Conservation (phyloP, 2,113 vertebrate genomes). For the Oreamnos americanus region DNA sequence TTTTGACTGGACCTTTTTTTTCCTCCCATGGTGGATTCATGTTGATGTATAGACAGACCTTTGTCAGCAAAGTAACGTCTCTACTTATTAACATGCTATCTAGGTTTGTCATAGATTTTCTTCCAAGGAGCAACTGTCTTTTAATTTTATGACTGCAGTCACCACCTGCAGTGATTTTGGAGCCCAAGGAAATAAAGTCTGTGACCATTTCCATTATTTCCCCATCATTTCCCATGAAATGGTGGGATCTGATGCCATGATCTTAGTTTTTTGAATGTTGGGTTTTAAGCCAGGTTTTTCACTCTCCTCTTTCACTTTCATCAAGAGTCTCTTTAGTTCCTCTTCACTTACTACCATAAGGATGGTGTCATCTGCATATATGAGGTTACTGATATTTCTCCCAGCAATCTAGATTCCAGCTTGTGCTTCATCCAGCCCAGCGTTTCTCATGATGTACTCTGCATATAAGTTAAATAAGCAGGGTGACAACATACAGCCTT, state of each 20-base stretch:
- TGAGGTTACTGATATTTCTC: not conserved
- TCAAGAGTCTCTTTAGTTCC: not conserved
- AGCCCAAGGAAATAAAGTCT: not conserved
- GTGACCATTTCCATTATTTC: not conserved
- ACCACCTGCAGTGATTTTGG: not conserved
- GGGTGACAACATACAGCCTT: not conserved
- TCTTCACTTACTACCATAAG: not conserved
- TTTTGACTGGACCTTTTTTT: not conserved
- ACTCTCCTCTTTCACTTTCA: not conserved
- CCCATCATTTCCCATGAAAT: not conserved
- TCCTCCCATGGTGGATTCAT: no score
- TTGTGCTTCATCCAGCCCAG: not conserved
- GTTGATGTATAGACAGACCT: not conserved
- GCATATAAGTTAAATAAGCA: not conserved
- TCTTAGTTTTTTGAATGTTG: not conserved
- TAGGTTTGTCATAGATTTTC: not conserved
- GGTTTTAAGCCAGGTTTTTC: not conserved
- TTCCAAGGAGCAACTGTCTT: not conserved
- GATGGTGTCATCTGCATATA: not conserved
- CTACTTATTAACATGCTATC: not conserved
- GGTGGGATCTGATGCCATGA: not conserved
- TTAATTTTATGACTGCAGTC: not conserved
- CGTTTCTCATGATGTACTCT: not conserved
- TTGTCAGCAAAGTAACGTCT: not conserved
- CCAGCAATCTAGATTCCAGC: not conserved